A percentile compares a stretch with the other conserved stretches of the same genome.
phyloP scores from a whole-genome alignment of 1,140 invertebrate species.

The Drosophila pachea region DNA sequence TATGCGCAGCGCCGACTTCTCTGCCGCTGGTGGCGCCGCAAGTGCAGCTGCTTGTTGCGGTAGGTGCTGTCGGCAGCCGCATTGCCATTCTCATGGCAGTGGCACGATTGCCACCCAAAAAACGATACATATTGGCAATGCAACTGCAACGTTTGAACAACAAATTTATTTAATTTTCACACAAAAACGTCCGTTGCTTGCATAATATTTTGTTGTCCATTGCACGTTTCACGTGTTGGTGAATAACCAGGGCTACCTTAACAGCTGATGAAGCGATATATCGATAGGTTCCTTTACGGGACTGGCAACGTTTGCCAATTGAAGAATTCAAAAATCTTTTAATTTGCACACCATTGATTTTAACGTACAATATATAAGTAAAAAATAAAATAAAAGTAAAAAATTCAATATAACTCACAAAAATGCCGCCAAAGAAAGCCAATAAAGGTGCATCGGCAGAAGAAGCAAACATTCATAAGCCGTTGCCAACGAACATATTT shows the following conservation, averaged over 20 bases:
- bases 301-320: conserved; percentile 23
- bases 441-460: neutral
- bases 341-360: conserved; percentile 18
- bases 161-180: conserved; percentile 30
- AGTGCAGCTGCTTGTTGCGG: conserved; percentile 43
- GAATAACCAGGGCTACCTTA: conserved; percentile 24
- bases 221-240: conserved; percentile 46
- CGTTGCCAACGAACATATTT: conserved; percentile 55
- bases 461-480: neutral
- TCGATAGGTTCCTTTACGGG: neutral
- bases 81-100: conserved; percentile 46
- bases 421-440: conserved; percentile 23
- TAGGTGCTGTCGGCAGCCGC: conserved; percentile 38
- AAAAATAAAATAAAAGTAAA: neutral
- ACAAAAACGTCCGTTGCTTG: conserved; percentile 33
- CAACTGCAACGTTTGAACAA: conserved; percentile 27
- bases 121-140: conserved; percentile 58
- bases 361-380: conserved; percentile 22
- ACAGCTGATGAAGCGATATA: neutral
- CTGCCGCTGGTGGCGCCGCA: conserved; percentile 35
- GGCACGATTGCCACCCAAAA: conserved; percentile 53
- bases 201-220: conserved; percentile 51
- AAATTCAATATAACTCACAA: neutral
- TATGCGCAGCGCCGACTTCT: conserved; percentile 36
- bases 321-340: conserved; percentile 5